Percentiles rank a stretch among this genome's conserved stretches.
Conservation (phyloP, 2,888 invertebrate species). For the Rugalucina vietnamica region DNA sequence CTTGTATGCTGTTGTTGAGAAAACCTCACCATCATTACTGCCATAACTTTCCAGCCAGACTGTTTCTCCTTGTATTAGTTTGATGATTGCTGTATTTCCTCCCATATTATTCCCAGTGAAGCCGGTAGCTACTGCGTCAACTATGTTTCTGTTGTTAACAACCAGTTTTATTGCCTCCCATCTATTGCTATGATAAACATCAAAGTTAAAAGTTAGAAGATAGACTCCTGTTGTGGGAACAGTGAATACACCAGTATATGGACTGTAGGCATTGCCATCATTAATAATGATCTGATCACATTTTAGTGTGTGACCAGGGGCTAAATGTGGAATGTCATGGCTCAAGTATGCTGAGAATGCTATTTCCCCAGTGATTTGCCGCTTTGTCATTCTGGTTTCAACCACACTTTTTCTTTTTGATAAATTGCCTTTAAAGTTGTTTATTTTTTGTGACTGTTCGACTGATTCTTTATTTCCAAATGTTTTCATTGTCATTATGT, state of each 20-base stretch:
- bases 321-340: neutral
- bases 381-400: neutral
- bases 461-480: neutral
- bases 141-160: neutral
- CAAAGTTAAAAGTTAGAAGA: neutral
- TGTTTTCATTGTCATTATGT: neutral
- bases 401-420: neutral
- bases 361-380: neutral
- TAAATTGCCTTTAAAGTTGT: neutral
- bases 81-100: neutral
- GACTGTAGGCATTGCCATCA: neutral
- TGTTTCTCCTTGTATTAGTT: neutral
- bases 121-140: neutral
- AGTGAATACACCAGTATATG: neutral
- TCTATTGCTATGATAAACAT: neutral
- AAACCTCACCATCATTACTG: neutral
- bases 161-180: neutral
- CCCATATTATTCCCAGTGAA: neutral
- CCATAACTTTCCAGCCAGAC: neutral
- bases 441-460: neutral
- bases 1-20: neutral
- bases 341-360: neutral
- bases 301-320: neutral
- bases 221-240: neutral
- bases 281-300: neutral